A percentile compares a stretch with the other conserved stretches of the same genome.
phyloP scores from a whole-genome alignment of 2,113 vertebrate genomes.

The Hypocryptadius cinnamomeus region DNA sequence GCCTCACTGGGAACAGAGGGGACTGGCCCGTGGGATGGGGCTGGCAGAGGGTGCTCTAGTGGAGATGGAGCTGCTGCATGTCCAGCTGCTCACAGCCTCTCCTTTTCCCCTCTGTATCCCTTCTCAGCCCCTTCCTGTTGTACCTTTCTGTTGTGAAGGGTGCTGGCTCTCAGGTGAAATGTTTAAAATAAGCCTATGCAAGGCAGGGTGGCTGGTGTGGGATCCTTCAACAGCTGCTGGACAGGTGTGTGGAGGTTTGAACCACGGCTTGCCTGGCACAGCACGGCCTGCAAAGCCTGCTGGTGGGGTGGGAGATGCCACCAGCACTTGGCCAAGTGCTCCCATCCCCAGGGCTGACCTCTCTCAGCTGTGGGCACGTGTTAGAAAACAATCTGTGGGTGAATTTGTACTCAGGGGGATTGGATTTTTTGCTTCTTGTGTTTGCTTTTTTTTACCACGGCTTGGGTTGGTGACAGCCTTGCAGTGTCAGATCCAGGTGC shows the following conservation, averaged over 20 bases:
- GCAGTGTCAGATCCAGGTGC: too few relatives aligned
- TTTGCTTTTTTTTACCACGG: neutral
- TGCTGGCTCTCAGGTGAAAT: neutral
- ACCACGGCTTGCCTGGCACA: neutral
- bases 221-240: neutral
- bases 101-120: too few relatives aligned
- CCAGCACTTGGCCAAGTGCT: neutral
- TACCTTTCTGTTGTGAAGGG: neutral
- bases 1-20: accelerated
- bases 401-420: neutral
- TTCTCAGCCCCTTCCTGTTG: neutral
- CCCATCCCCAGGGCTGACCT: neutral
- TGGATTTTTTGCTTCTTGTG: neutral
- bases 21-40: accelerated
- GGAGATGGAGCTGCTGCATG: neutral
- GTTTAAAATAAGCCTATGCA: neutral
- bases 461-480: neutral
- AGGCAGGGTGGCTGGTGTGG: neutral
- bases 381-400: neutral
- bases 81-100: neutral
- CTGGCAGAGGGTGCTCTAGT: neutral
- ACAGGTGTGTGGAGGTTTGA: neutral
- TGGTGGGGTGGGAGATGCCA: neutral
- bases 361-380: neutral
- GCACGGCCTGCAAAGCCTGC: neutral